Conservation (phyloP, 2,888 invertebrate species). For the Pristionchus entomophagus region DNA sequence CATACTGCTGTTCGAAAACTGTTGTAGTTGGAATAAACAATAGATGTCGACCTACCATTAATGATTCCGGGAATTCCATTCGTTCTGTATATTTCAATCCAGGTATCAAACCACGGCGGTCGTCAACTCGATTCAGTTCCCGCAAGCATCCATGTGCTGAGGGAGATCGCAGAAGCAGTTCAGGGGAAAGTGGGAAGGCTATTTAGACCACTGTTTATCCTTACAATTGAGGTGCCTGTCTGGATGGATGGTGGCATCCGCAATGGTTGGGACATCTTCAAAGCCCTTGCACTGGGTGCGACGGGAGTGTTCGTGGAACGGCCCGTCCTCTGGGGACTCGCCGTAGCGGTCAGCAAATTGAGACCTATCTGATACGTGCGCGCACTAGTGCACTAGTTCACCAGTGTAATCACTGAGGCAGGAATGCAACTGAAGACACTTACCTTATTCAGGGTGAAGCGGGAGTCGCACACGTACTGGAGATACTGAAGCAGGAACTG, state of each 20-base stretch:
- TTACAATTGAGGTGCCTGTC: neutral
- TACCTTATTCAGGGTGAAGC: constrained; percentile 61
- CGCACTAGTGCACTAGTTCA: too few relatives aligned
- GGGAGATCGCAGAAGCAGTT: constrained; percentile 60
- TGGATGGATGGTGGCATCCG: constrained; percentile 72
- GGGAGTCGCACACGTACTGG: constrained; percentile 68
- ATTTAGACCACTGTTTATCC: too few relatives aligned
- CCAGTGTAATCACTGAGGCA: too few relatives aligned
- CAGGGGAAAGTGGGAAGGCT: too few relatives aligned
- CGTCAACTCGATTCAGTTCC: constrained; percentile 88
- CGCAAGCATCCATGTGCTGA: constrained; percentile 82
- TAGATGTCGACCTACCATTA: too few relatives aligned
- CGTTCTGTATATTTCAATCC: too few relatives aligned
- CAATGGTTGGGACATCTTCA: constrained; percentile 85
- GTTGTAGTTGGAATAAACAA: too few relatives aligned
- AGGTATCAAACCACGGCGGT: constrained; percentile 90
- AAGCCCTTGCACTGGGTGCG: constrained; percentile 91
- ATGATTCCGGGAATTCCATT: too few relatives aligned
- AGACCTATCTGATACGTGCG: too few relatives aligned
- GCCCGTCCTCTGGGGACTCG: constrained; percentile 73
- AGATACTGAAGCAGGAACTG: constrained; percentile 68
- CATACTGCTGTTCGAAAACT: too few relatives aligned
- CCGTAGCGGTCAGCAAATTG: constrained; percentile 59
- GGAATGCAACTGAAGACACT: too few relatives aligned
- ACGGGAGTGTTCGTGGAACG: constrained; percentile 83